These are phyloP conservation scores for Promerops cafer DNA, from an alignment of 2,113 vertebrate genomes.

Conservation along the genomic window DNA sequence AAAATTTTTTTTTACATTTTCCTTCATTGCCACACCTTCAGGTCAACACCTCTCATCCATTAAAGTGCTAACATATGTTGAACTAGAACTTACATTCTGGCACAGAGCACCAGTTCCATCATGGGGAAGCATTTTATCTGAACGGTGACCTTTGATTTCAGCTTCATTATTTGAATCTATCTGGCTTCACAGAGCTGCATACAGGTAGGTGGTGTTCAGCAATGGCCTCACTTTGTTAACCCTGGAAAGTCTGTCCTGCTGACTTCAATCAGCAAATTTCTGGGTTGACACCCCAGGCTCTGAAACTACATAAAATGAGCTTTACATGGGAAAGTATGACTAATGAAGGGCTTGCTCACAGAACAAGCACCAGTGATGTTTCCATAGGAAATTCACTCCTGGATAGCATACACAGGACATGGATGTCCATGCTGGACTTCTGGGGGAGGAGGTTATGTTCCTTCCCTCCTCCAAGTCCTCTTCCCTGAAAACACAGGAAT, in stretches of 20 bases:
- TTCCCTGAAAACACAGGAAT: not conserved
- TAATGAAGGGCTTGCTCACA: rapidly evolving
- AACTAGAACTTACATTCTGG: not conserved
- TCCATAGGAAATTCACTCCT: not conserved
- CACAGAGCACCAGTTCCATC: not conserved
- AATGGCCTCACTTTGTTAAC: not conserved
- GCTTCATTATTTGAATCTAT: not conserved
- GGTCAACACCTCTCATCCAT: not conserved
- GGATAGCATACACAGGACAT: not conserved
- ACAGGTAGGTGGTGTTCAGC: not conserved
- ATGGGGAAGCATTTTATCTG: not conserved
- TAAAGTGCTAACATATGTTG: not conserved
- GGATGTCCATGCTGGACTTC: not conserved
- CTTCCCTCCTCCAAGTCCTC: not conserved
- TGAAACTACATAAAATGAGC: not conserved
- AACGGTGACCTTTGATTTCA: not conserved
- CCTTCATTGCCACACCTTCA: not conserved
- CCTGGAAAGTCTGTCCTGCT: not conserved
- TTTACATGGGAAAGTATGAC: not conserved
- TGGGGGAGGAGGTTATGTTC: not conserved
- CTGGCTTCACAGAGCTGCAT: not conserved
- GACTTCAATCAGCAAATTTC: not conserved
- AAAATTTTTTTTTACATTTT: not conserved
- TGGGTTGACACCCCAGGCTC: not conserved
- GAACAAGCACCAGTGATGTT: not conserved